These are phyloP conservation scores for Eupithecia pulchellata DNA, from an alignment of 2,888 invertebrate genomes.

Conservation along the genomic window DNA sequence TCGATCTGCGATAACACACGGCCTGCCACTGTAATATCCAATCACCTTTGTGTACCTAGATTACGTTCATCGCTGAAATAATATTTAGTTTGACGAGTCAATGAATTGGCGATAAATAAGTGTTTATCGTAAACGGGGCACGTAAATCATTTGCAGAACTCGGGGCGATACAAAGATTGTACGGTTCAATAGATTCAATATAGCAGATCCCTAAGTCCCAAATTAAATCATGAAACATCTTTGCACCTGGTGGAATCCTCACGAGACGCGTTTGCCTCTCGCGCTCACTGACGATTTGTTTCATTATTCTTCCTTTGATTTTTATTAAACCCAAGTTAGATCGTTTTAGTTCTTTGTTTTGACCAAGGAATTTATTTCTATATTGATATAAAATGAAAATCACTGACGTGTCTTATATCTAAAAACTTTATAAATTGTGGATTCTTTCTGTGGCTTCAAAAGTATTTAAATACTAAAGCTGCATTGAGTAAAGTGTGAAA, in stretches of 20 bases:
- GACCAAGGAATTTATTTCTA: not conserved
- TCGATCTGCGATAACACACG: constrained; percentile 31
- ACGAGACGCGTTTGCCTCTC: constrained; percentile 66
- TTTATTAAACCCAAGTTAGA: constrained; percentile 50
- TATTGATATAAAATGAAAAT: not conserved
- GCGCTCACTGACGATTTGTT: constrained; percentile 71
- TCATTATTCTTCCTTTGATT: constrained; percentile 69
- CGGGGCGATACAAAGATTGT: constrained; percentile 75
- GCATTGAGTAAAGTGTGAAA: constrained; percentile 76
- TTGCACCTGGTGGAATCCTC: constrained; percentile 77
- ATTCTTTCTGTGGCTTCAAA: constrained; percentile 30
- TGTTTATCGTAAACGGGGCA: constrained; percentile 48
- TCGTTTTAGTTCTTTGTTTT: constrained; percentile 23
- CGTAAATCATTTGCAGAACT: constrained; percentile 60
- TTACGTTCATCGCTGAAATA: constrained; percentile 37
- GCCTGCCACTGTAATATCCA: constrained; percentile 41
- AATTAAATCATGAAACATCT: constrained; percentile 84
- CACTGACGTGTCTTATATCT: not conserved
- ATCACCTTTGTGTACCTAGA: constrained; percentile 35
- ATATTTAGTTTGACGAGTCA: constrained; percentile 43
- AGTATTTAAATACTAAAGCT: constrained; percentile 55
- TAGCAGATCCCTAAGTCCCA: constrained; percentile 83
- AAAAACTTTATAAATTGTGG: not conserved
- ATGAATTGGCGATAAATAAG: constrained; percentile 36
- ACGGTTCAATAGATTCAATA: constrained; percentile 82